These are phyloP conservation scores for Eupithecia tripunctaria DNA, from an alignment of 2,888 invertebrate genomes.

Conservation along the genomic window DNA sequence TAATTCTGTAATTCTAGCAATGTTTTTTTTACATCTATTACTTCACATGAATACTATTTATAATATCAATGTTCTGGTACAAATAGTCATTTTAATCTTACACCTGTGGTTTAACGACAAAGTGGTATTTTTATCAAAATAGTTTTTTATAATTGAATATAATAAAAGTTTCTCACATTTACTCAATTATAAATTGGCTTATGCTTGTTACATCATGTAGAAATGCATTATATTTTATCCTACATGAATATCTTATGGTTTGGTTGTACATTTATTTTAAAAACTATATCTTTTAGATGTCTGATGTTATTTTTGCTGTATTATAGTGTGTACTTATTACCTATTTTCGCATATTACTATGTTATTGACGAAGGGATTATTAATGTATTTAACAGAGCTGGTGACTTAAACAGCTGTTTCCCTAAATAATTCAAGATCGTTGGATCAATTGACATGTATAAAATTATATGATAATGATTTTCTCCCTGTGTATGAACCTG, in stretches of 20 bases:
- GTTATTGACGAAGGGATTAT: conserved; percentile 7
- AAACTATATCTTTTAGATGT: conserved; percentile 26
- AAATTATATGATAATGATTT: conserved; percentile 17
- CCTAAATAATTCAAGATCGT: background rate
- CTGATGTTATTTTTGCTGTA: conserved; percentile 27
- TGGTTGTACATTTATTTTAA: conserved; percentile 39
- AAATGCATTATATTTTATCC: conserved; percentile 25
- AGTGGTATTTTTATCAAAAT: conserved; percentile 28
- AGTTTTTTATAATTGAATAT: conserved; percentile 8
- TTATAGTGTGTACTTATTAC: conserved; percentile 21
- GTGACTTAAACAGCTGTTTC: background rate
- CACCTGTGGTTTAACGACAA: background rate
- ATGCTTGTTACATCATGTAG: conserved; percentile 24
- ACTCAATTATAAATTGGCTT: conserved; percentile 31
- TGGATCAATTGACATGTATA: background rate
- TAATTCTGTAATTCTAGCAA: background rate
- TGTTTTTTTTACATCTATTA: conserved; percentile 1
- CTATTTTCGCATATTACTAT: conserved; percentile 25
- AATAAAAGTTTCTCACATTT: background rate
- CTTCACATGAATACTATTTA: background rate
- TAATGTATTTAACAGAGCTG: background rate
- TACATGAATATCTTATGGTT: conserved; percentile 26
- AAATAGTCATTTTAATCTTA: background rate
- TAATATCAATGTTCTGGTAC: background rate
- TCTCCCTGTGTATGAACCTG: conserved; percentile 10